Base-by-base conservation (phyloP, 92 coral and sea anemone species). In the Palythoa heliodiscus region DNA sequence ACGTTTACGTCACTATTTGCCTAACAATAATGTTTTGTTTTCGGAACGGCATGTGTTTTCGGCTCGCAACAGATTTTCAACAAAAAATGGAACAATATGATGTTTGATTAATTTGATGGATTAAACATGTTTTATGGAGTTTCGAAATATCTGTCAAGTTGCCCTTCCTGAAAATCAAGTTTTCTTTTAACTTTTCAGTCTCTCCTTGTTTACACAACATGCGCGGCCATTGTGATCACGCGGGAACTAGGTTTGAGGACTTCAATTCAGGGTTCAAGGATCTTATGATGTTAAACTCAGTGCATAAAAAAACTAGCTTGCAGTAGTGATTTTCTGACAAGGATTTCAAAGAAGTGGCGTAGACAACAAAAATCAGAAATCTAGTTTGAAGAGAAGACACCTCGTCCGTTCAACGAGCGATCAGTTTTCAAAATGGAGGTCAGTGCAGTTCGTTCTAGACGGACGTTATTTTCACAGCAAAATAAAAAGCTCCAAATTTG, bases 191-290 rank as follows among this genome's bases (percentile, higher is more conserved):
- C 84, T 76, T 85, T 29, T 73, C 92, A 84, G 81, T 74, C 63
- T 70, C 25, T 78, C 37, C 53, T 92, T 91, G 93, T 91, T 91
- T 89, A 91, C 92, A 86, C 87, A 88, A 80, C 73, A 81, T 84
- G 94, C 84, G 86, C 85, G 89, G 88, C 76, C 76, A 47, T 70
- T 84, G 58, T 5, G 83, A 88, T 92, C 93, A 93, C 87, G 91
- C 92, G 93, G 93, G 91, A 76, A 76, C 83, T 80, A 81, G 77
- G 87, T 25, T 73, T 52, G 89, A 82, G 82, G 84, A 17, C 86
- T 73, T 73, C 57, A 2, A 20, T 37, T 53, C 12, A 14, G n/a
- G 17, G 35, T 54, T 11, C 43, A 25, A 76, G 22, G 19, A 10
- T 20, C 2, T 37, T 20, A 25, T 17, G 15, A 20, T 74, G 17